Base-by-base conservation (phyloP, 1,140 invertebrate genomes). In the Heliconius nattereri region DNA sequence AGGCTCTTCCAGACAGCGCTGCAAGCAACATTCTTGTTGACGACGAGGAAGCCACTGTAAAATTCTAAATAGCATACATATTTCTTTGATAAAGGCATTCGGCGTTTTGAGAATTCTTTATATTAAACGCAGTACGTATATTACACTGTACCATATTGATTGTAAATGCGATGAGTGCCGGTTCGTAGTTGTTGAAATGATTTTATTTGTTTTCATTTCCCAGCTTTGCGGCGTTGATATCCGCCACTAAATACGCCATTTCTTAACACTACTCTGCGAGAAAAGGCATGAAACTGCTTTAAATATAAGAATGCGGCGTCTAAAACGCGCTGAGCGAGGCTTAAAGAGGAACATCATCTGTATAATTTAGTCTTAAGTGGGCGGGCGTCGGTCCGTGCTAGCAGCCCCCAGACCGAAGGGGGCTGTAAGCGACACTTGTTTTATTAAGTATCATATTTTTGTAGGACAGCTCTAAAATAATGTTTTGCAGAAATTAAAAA, bases 301-400 rank as follows among this genome's bases (percentile, higher is more conserved):
- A 19, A 52, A 19, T 7, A 20, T 52, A 52, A 29, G 45, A 75
- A 66, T 75, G 45, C 73, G 60, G 73, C 52, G 73, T 79, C 77
- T 78, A 54, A 71, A 75, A 76, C 75, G 73, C 77, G 80, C 70
- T 78, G 70, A 78, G 54, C 80, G 66, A 79, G 37, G 77, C 79
- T 81, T 75, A 75, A 81, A 52, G 60, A 35, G 80, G 76, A 74
- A 79, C 32, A 75, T 76, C 71, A 73, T 79, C 79, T 83, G 81
- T 85, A 75, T 83, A 83, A 85, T 81, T 83, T 81, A 83, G 75
- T 71, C 76, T 84, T 81, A 79, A 84, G 81, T 76, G 78, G 81
- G 81, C 72, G 78, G 49, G 54, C 73, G 72, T 54, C 76, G 80
- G 76, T 76, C 83, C 80, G 80, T 72, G 76, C 76, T 45, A 13